Conservation (phyloP, 1,140 invertebrate genomes). For the Battus philenor region DNA sequence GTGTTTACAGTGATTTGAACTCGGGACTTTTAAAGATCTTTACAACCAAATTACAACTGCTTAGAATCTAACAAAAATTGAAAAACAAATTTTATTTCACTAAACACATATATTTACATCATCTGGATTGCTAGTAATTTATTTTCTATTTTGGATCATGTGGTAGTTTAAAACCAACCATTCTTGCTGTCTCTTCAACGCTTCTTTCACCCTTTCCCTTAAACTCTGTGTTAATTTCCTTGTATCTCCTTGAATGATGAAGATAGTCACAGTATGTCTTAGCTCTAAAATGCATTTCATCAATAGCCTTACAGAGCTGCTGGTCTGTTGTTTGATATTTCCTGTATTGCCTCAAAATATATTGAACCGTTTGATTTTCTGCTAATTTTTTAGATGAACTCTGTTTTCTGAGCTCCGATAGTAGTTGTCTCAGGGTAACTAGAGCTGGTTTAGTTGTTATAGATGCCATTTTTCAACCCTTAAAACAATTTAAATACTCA, state of each 20-base stretch:
- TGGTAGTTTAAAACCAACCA: slow-evolving; percentile 91
- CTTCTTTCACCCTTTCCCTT: slow-evolving; percentile 86
- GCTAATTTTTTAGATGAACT: slow-evolving; percentile 72
- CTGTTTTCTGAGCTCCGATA: slow-evolving; percentile 78
- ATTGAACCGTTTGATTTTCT: slow-evolving; percentile 78
- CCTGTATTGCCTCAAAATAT: slow-evolving; percentile 83
- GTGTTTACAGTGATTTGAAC: too few relatives aligned
- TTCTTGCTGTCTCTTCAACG: slow-evolving; percentile 84
- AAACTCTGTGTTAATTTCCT: slow-evolving; percentile 83
- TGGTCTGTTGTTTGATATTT: slow-evolving; percentile 86
- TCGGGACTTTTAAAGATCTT: too few relatives aligned
- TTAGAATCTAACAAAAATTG: background rate
- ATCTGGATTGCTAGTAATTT: background rate
- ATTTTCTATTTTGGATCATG: slow-evolving; percentile 80
- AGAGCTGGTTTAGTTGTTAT: slow-evolving; percentile 69
- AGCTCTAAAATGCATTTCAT: slow-evolving; percentile 84
- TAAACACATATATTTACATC: slow-evolving; percentile 6
- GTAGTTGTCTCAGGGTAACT: slow-evolving; percentile 75
- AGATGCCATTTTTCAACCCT: slow-evolving; percentile 62
- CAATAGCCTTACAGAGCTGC: slow-evolving; percentile 86
- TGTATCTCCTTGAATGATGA: slow-evolving; percentile 79
- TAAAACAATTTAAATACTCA: slow-evolving; percentile 59
- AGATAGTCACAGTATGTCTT: slow-evolving; percentile 87
- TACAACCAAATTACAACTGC: too few relatives aligned
- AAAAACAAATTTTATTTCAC: background rate